Base-by-base conservation (phyloP, 2,888 invertebrate genomes). In the Harpalus rufipes region DNA sequence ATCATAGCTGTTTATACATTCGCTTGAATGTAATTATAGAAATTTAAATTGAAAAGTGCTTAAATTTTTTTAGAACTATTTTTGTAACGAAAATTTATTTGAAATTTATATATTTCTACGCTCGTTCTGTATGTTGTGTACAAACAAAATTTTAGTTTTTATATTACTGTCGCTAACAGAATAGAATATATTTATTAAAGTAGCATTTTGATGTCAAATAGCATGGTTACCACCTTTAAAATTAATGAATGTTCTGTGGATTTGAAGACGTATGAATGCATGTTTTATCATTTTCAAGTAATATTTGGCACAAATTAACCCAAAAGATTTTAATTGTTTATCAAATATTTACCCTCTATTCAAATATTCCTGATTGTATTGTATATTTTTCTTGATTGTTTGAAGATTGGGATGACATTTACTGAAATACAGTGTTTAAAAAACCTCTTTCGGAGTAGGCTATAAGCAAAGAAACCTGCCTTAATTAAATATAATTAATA, bases 21-120 rank as follows among this genome's bases (percentile, higher is more conserved):
- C 68, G 68, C 39, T 68, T 68, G 68, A 68, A 68, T 39, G 32
- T 41, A 68, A 68, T 68, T 68, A 68, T 18, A 74, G 21, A 74
- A 21, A 44, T 74, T 74, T 44, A 44, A 74, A 72, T 14, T 72
- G n/a, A 72, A 72, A 41, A 72, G 32, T 72, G 44, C 51, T 74
- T 39, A 68, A 68, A 68, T 68, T 68, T 12, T 68, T 32, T 39
- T 68, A 68, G 39, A 68, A 74, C 68, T 68, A 68, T 74, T 74
- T 74, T 74, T 74, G 72, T 74, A 74, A 74, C 16, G 18, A 18
- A 74, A 44, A 32, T 8, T 44, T 44, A 44, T 44, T 74, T 14
- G 63, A 63, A 63, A 21, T 56, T 14, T 68, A 68, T 39, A 39
- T 68, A 63, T 63, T 63, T 63, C 25, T 63, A 63, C 63, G 63